Evolutionary conservation across 2,888 invertebrate genomes (phyloP), one percentile per base, ranked within the genome.

Genomic region (Trichopoda pennipes): DNA sequence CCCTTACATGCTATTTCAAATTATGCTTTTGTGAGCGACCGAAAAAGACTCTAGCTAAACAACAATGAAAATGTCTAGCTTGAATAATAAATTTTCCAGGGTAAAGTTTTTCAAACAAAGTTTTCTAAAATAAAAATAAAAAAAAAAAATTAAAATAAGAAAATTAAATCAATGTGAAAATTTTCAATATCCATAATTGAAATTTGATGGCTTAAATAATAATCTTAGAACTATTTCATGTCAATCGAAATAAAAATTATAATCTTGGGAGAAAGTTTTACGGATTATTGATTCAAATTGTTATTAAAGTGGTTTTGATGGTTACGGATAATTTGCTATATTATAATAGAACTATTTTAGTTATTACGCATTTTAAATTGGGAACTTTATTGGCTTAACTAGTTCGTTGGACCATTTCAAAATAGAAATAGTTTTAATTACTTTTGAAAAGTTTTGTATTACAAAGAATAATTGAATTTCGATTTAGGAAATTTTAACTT

Each of bases 141-240:
- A n/a, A n/a, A n/a, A n/a, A n/a, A 19, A 32, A 47, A 47, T 8
- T 73, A 23, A 64, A 53, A 60, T 1, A 14, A n/a, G 10, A 75
- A 51, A 21, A 16, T 63, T 63, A 38, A 28, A 63, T 77, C 55
- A 8, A 49, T 47, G 12, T 53, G 60, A 60, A 38, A 66, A 72
- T 60, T 78, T 38, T 44, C 72, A 73, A 79, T 73, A 79, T 28
- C 49, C 53, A 8, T 73, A 79, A 79, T 79, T 79, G 68, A 73
- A 73, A 68, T 70, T 61, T 77, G 44, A 77, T 70, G 53, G 70
- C 42, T 77, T 47, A 55, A 55, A 68, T 68, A 63, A 70, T 63
- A 55, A 77, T 69, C 53, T 53, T 14, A 53, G 23, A 69, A 77
- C 35, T 70, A 63, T 42, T 53, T 49, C 19, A 44, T 7, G 17